These are phyloP conservation scores for Trichopria drosophilae DNA, from an alignment of 2,888 invertebrate species.

Conservation along the genomic window DNA sequence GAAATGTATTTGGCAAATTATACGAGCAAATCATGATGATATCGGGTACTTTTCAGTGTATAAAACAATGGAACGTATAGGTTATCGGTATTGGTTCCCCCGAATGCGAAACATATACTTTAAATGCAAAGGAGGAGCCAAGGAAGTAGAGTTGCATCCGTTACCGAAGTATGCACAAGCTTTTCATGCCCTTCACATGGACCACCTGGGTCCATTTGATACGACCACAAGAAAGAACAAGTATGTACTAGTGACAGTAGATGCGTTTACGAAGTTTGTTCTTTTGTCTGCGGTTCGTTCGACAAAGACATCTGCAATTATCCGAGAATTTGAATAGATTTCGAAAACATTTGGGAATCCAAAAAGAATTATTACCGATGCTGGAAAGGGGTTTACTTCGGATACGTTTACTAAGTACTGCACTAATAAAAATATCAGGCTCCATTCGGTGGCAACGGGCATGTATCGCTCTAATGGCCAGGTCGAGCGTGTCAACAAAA, in stretches of 20 bases:
- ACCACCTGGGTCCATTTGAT: neutral
- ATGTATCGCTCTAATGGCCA: neutral
- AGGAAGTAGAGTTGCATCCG: neutral
- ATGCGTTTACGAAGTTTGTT: neutral
- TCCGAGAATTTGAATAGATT: neutral
- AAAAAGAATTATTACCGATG: neutral
- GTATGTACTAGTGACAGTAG: neutral
- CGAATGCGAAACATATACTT: neutral
- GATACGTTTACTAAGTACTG: neutral
- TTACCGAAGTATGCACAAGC: neutral
- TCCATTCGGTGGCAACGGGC: neutral
- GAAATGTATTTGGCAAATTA: constrained; percentile 17
- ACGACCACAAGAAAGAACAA: neutral
- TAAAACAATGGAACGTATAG: constrained; percentile 27
- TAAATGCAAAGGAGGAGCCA: too few species aligned
- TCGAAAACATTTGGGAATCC: neutral
- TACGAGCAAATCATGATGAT: constrained; percentile 29
- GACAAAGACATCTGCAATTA: neutral
- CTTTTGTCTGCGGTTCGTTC: neutral
- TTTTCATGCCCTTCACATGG: neutral
- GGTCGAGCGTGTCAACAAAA: neutral
- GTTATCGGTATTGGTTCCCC: neutral
- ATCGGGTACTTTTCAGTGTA: constrained; percentile 33
- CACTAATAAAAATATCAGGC: neutral
- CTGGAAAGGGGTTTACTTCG: neutral